A percentile compares a stretch with the other conserved stretches of the same genome.
Evolutionary conservation across 2,888 invertebrate species (phyloP).

Genomic region (Aspidiotus destructor): DNA sequence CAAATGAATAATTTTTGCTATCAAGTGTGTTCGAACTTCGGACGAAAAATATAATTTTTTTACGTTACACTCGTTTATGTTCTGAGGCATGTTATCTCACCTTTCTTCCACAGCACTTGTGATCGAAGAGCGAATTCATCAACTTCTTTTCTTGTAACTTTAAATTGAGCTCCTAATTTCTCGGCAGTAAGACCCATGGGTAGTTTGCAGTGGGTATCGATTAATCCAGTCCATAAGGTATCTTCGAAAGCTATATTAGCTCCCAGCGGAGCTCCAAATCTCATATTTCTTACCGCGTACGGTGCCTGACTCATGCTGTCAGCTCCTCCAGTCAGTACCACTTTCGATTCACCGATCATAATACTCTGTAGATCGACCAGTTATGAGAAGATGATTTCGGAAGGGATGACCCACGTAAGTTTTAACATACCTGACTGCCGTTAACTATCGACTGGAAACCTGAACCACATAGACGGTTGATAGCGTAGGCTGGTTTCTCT

Average conservation of each 20-base stretch:
- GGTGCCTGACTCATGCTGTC: slow-evolving; percentile 95
- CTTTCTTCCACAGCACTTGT: slow-evolving; percentile 77
- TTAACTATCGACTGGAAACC: slow-evolving; percentile 92
- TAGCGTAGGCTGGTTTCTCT: slow-evolving; percentile 70
- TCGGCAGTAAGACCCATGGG: slow-evolving; percentile 96
- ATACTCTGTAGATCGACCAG: slow-evolving; percentile 60
- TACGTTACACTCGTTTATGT: too few species aligned
- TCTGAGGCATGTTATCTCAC: slow-evolving; percentile 43
- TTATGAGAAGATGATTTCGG: background rate
- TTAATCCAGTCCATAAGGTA: slow-evolving; percentile 76
- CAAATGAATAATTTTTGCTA: too few species aligned
- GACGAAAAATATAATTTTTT: too few species aligned
- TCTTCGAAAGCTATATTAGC: slow-evolving; percentile 71
- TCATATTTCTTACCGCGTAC: slow-evolving; percentile 67
- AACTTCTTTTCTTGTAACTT: slow-evolving; percentile 67
- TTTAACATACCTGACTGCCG: slow-evolving; percentile 64
- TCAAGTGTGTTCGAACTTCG: too few species aligned
- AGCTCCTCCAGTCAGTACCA: slow-evolving; percentile 82
- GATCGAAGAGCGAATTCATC: slow-evolving; percentile 78
- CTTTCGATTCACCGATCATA: slow-evolving; percentile 65
- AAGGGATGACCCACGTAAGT: background rate
- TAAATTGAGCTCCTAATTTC: slow-evolving; percentile 77
- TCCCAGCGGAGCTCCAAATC: slow-evolving; percentile 84
- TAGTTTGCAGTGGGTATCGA: slow-evolving; percentile 77
- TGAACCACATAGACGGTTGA: slow-evolving; percentile 93